Evolutionary conservation across 2,797 vertebrate genomes (phyloP), one percentile per base, ranked within the genome.

Genomic region (Novumbra hubbsi): DNA sequence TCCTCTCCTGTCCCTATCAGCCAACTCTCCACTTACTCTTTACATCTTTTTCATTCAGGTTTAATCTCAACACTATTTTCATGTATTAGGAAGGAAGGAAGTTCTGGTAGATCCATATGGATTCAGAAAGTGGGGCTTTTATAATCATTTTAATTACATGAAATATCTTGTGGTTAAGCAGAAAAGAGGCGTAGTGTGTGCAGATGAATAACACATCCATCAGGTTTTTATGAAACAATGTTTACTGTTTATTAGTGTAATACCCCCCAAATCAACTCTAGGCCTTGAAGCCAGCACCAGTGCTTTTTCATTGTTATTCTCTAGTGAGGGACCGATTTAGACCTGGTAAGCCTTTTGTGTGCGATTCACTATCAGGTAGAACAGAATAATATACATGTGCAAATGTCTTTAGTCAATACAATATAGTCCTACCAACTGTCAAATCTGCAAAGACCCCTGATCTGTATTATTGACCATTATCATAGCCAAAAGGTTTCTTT

Each of bases 381-480:
- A 14, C 41, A 3, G 41, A 60, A 60, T 60, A 60, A 12, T 60
- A 24, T 14, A 60, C 12, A 86, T 90, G 88, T 87, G 86, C 83
- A 87, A 87, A 34, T 1, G 84, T 90, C 85, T 80, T 45, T 45
- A 82, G 88, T 90, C 88, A 88, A 90, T 89, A 87, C 88, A 84
- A 85, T 85, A 81, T 88, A 80, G 80, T 85, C 89, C 89, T 90
- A 88, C 87, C 86, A 90, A 86, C 87, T 82, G 83, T 70, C 88
- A 80, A 86, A 88, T 89, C 79, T 84, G 84, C 86, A 67, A 83
- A 87, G 91, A 91, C 89, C 90, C 91, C 89, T 90, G 90, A 90
- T 90, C 89, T 90, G 81, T 88, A 81, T 88, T 90, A 92, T 92
- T 92, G 91, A 92, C 90, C 90, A 89, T 88, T 88, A 92, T 90